A percentile compares a stretch with the other conserved stretches of the same genome.
phyloP scores from a whole-genome alignment of 2,113 vertebrate species.

The Dicrurus megarhynchus region DNA sequence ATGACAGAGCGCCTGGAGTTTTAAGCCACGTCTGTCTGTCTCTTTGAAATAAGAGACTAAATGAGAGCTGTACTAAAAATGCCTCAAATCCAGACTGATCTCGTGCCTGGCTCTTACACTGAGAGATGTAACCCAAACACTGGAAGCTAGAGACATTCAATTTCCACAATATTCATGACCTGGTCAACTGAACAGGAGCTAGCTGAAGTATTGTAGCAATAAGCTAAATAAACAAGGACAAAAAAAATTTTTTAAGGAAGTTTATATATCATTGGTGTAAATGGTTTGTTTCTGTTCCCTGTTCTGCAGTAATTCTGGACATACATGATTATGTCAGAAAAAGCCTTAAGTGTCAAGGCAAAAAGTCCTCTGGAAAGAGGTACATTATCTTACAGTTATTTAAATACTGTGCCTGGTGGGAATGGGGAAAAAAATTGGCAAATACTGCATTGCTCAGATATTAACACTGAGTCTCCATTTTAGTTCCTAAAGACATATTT shows the following conservation, averaged over 20 bases:
- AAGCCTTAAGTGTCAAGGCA: not conserved
- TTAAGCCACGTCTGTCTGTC: not conserved
- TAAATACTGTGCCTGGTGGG: not conserved
- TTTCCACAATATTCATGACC: not conserved
- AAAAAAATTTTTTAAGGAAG: not conserved
- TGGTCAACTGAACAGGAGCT: not conserved
- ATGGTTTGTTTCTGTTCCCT: not conserved
- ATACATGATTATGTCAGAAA: not conserved
- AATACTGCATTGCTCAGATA: not conserved
- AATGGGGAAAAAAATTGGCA: not conserved
- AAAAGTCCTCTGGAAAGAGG: not conserved
- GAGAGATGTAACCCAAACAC: not conserved
- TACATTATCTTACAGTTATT: not conserved
- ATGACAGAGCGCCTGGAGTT: not conserved
- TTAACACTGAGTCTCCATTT: not conserved
- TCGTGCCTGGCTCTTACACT: not conserved
- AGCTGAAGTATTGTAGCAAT: not conserved
- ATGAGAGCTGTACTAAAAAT: not conserved
- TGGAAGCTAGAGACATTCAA: not conserved
- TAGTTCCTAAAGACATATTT: not conserved
- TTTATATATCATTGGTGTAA: not conserved
- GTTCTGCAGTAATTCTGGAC: not conserved
- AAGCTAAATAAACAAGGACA: not conserved
- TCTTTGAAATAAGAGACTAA: constrained; percentile 25
- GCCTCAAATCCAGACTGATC: constrained; percentile 22